Evolutionary conservation across 2,888 invertebrate species (phyloP), one percentile per base, ranked within the genome.

Genomic region (Leptopilina myrica): DNA sequence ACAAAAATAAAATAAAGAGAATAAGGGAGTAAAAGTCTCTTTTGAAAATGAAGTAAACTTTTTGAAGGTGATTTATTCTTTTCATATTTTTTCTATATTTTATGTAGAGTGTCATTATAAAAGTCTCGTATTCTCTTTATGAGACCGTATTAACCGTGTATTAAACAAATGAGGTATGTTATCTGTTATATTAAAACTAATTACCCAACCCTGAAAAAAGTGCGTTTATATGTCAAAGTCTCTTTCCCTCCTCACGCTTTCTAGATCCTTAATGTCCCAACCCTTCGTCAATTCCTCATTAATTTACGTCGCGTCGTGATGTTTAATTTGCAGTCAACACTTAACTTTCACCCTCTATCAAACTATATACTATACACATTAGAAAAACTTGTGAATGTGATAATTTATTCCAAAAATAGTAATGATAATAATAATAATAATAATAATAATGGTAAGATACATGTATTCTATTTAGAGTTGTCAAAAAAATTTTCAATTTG

Each of bases 231-330:
- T 62, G 62, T n/a, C 62, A 62, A 62, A 62, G 8, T 62, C 62
- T n/a, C 20, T 9, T 15, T 5, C 15, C 62, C 15, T 11, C 9
- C 33, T 33, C 33, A 5, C 33, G 5, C 46, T 49, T 62, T 62
- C 20, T 9, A 20, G 9, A 9, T 20, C 62, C 20, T 62, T 62
- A 62, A 20, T 62, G 62, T 62, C 20, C 20, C 62, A 62, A 20
- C 62, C 62, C 62, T 62, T 62, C 15, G n/a, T 59, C n/a, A 59
- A 62, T 20, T 20, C 2, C 20, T 15, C 62, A 62, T 62, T 62
- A 62, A 20, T 62, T 62, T 62, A n/a, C 20, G 15, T 62, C 62
- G 62, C 20, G 15, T 62, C 62, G 62, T 62, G 20, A 62, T 62
- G 62, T 62, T 62, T 20, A 62, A 62, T 62, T 62, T 20, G 7